Percentiles rank a stretch among this genome's conserved stretches.
These are phyloP conservation scores for Euspilapteryx auroguttella DNA, from an alignment of 2,888 invertebrate genomes.

Conservation along the genomic window DNA sequence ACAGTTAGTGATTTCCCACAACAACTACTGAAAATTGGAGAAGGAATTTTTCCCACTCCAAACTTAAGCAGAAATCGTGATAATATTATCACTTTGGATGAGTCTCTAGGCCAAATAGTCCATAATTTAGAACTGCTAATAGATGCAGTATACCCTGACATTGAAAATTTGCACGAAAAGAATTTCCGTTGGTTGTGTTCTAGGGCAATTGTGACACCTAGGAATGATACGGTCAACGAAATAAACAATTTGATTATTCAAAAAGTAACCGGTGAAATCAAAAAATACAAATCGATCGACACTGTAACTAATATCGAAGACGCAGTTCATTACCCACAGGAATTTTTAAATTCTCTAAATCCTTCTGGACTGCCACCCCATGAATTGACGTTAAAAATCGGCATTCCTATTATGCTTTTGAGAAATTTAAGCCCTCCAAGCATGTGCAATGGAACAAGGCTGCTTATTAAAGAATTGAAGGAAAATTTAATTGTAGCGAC, in stretches of 20 bases:
- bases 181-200: constrained; percentile 11
- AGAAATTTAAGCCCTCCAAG: constrained; percentile 11
- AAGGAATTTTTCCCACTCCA: too few species aligned
- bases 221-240: constrained; percentile 12
- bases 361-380: constrained; percentile 7
- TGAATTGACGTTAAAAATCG: constrained; percentile 7
- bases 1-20: too few species aligned
- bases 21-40: too few species aligned
- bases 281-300: constrained; percentile 7
- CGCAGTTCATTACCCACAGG: constrained; percentile 4
- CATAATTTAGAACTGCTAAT: constrained; percentile 10
- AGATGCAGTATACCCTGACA: constrained; percentile 9
- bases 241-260: constrained; percentile 10
- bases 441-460: constrained; percentile 9
- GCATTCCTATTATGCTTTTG: constrained; percentile 10
- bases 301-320: constrained; percentile 7
- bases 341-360: constrained; percentile 7
- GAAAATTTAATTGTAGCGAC: constrained; percentile 9
- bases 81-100: too few species aligned
- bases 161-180: constrained; percentile 8
- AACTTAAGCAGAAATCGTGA: too few species aligned
- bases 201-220: constrained; percentile 12
- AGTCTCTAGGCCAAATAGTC: constrained; percentile 11
- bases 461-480: constrained; percentile 10
- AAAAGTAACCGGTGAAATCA: constrained; percentile 5